phyloP scores from a whole-genome alignment of 2,113 vertebrate genomes.

The Spermophilus dauricus region DNA sequence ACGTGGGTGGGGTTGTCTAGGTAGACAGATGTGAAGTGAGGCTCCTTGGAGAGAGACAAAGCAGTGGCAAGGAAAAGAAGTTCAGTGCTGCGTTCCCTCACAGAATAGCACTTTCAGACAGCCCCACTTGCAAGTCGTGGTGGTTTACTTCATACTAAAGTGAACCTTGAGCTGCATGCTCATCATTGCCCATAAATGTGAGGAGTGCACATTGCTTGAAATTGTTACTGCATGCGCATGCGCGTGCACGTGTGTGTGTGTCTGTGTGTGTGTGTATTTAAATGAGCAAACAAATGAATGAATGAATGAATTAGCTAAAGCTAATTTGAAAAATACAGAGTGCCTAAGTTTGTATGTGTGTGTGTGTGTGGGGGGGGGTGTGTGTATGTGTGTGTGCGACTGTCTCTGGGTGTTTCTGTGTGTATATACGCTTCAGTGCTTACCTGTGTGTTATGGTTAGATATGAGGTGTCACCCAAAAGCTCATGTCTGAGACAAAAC shows the following conservation, averaged over 20 bases:
- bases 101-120: background rate
- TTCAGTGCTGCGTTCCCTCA: rapidly evolving
- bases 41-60: background rate
- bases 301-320: background rate
- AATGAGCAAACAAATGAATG: background rate
- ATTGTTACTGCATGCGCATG: no score
- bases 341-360: background rate
- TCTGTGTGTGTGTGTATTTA: no score
- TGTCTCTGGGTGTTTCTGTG: background rate
- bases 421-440: background rate
- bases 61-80: background rate
- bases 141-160: background rate
- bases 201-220: background rate
- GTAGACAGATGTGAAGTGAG: background rate
- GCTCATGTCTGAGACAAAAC: no score
- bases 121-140: rapidly evolving
- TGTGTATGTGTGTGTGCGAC: rapidly evolving
- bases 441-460: no score
- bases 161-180: no score
- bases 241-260: no score
- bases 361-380: background rate
- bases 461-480: no score
- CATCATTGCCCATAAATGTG: rapidly evolving
- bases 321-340: background rate
- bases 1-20: rapidly evolving